Conservation (phyloP, 2,888 invertebrate species). For the Tipula confusa region DNA sequence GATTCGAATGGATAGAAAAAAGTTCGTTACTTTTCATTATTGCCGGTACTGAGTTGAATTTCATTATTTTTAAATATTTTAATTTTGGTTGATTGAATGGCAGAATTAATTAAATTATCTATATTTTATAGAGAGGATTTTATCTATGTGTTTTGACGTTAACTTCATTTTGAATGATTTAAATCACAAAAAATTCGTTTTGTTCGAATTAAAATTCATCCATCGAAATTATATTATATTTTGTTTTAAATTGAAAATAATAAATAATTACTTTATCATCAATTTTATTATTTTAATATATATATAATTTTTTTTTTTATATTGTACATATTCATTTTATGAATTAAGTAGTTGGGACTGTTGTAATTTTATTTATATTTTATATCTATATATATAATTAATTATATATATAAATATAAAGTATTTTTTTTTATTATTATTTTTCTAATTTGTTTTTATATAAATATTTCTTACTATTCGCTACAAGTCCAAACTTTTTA, state of each 20-base stretch:
- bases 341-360: slow-evolving; percentile 26
- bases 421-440: background rate
- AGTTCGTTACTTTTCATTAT: background rate
- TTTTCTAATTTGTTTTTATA: slow-evolving; percentile 31
- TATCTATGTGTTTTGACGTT: background rate
- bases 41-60: background rate
- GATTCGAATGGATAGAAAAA: slow-evolving; percentile 29
- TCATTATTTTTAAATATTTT: background rate
- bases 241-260: slow-evolving; percentile 28
- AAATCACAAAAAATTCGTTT: background rate
- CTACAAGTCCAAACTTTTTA: slow-evolving; percentile 39
- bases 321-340: slow-evolving; percentile 27
- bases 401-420: background rate
- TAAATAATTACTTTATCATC: slow-evolving; percentile 29
- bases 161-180: slow-evolving; percentile 27
- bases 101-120: slow-evolving; percentile 27
- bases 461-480: slow-evolving; percentile 47
- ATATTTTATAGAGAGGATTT: slow-evolving; percentile 1
- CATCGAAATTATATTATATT: slow-evolving; percentile 8
- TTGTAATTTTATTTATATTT: slow-evolving; percentile 25
- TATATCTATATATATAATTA: slow-evolving; percentile 28
- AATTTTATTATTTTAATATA: slow-evolving; percentile 28
- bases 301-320: slow-evolving; percentile 28
- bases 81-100: slow-evolving; percentile 20
- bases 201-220: slow-evolving; percentile 28